Conservation (phyloP, 2,113 vertebrate genomes). For the Nematolebias whitei region DNA sequence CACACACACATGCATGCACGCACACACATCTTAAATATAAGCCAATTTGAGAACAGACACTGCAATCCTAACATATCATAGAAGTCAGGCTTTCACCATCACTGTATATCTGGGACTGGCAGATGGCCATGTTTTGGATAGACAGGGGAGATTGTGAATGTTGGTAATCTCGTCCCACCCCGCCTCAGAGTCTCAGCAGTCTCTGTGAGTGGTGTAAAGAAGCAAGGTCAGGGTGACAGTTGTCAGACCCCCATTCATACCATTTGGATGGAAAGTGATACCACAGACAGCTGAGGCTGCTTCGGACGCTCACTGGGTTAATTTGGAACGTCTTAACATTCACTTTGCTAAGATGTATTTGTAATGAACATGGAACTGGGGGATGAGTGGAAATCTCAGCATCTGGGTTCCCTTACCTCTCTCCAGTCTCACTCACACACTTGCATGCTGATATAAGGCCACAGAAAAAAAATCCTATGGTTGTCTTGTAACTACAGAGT, state of each 20-base stretch:
- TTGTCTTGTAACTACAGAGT: slow-evolving; percentile 49
- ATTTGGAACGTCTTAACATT: slow-evolving; percentile 76
- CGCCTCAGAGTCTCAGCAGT: slow-evolving; percentile 40
- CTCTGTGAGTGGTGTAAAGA: slow-evolving; percentile 57
- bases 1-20: not conserved
- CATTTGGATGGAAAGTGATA: slow-evolving; percentile 80
- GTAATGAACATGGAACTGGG: slow-evolving; percentile 70
- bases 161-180: slow-evolving; percentile 54
- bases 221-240: slow-evolving; percentile 78
- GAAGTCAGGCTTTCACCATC: slow-evolving; percentile 1
- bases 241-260: slow-evolving; percentile 67
- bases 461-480: slow-evolving; percentile 43
- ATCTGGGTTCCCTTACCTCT: slow-evolving; percentile 32
- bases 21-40: slow-evolving; percentile 24
- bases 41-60: slow-evolving; percentile 13
- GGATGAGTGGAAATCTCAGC: slow-evolving; percentile 60
- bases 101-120: slow-evolving; percentile 16
- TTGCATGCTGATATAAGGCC: slow-evolving; percentile 11
- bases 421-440: slow-evolving; percentile 1
- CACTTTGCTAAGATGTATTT: slow-evolving; percentile 59
- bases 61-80: slow-evolving; percentile 18
- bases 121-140: slow-evolving; percentile 47
- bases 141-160: slow-evolving; percentile 46
- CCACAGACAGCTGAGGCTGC: slow-evolving; percentile 76
- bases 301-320: slow-evolving; percentile 71